These are phyloP conservation scores for Miltochrista miniata DNA, from an alignment of 2,888 invertebrate genomes.

Conservation along the genomic window DNA sequence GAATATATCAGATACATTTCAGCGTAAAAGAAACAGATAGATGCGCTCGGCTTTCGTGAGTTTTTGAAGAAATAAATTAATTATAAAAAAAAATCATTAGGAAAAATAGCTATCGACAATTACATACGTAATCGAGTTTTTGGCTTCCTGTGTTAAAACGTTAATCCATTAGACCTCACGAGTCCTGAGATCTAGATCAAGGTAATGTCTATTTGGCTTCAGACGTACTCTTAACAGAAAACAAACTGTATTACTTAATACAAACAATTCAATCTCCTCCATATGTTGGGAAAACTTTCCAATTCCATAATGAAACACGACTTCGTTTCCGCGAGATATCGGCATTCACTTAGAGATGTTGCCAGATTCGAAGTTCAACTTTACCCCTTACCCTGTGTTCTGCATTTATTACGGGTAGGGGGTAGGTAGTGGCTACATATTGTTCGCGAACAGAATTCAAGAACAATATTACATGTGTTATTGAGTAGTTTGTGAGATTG, in stretches of 20 bases:
- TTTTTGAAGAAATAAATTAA: no score
- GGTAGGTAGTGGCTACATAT: neutral
- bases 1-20: no score
- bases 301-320: constrained; percentile 17
- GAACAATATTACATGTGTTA: neutral
- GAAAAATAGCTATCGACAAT: no score
- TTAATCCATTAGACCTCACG: no score
- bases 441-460: neutral
- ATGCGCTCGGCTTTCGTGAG: no score
- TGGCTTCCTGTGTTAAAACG: no score
- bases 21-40: no score
- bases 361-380: constrained; percentile 8
- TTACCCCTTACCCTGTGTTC: neutral
- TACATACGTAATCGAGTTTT: neutral
- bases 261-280: neutral
- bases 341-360: constrained; percentile 17
- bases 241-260: no score
- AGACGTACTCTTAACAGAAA: no score
- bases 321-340: constrained; percentile 8
- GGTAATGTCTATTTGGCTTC: no score
- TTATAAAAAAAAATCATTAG: no score
- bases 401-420: neutral
- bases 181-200: no score
- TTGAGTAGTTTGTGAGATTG: neutral
- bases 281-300: constrained; percentile 4